Percentiles rank a stretch among this genome's conserved stretches.
Evolutionary conservation across 2,797 vertebrate species (phyloP).

Genomic region (Lateolabrax maculatus): DNA sequence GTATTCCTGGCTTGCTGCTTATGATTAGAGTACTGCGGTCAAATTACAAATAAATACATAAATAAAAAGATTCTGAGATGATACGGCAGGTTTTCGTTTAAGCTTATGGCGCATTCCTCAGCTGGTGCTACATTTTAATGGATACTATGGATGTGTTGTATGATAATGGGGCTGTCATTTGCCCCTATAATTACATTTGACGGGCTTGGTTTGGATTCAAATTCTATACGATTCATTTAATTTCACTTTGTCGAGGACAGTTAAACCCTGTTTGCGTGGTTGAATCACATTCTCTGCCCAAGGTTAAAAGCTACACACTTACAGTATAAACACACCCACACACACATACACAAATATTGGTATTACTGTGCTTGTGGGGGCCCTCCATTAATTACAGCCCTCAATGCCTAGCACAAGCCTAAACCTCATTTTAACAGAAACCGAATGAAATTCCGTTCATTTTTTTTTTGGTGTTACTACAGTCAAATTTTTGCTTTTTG

Average conservation of each 20-base stretch:
- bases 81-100: slow-evolving; percentile 21
- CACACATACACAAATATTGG: background rate
- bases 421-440: too few species aligned
- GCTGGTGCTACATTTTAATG: too few species aligned
- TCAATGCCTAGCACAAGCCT: background rate
- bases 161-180: slow-evolving; percentile 7
- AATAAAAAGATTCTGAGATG: slow-evolving; percentile 17
- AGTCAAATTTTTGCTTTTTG: background rate
- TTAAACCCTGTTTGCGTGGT: background rate
- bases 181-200: background rate
- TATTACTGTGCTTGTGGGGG: background rate
- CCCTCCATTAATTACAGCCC: background rate
- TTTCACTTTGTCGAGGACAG: background rate
- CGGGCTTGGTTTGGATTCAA: background rate
- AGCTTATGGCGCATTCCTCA: too few species aligned
- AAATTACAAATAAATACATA: slow-evolving; percentile 26
- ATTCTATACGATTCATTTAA: background rate
- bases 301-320: background rate
- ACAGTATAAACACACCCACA: background rate
- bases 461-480: background rate
- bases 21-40: background rate
- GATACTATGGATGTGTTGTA: slow-evolving; percentile 11
- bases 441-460: too few species aligned
- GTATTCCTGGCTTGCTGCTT: slow-evolving; percentile 26
- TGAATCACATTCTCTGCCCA: background rate